A percentile compares a stretch with the other conserved stretches of the same genome.
These are phyloP conservation scores for Diadema setosum DNA, from an alignment of 35 echinoderm and acorn worm genomes.

Conservation along the genomic window DNA sequence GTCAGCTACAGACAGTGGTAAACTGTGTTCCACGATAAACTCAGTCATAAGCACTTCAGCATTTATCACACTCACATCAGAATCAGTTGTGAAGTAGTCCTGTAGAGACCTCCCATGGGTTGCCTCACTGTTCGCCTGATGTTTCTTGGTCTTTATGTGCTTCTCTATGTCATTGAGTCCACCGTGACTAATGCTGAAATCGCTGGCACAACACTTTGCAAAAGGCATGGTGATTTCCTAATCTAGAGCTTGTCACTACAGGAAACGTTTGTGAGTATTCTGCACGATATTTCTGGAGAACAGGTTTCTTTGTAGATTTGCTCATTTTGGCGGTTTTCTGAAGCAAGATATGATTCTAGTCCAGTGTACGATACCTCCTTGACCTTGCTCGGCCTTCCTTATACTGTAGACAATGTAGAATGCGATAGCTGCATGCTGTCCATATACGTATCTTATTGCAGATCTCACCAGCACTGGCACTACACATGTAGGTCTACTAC, in stretches of 20 bases:
- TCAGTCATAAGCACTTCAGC: constrained; percentile 39
- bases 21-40: constrained; percentile 58
- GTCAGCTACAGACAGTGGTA: constrained; percentile 30
- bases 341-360: too few relatives aligned
- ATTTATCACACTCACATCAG: neutral
- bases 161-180: neutral
- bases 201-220: neutral
- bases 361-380: too few relatives aligned
- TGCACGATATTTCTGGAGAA: neutral
- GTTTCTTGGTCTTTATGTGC: constrained; percentile 1
- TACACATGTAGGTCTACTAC: too few relatives aligned
- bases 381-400: too few relatives aligned
- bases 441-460: too few relatives aligned
- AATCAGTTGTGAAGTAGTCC: neutral
- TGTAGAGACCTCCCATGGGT: neutral
- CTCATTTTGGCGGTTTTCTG: too few relatives aligned
- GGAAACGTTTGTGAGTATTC: neutral
- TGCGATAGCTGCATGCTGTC: too few relatives aligned
- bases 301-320: neutral
- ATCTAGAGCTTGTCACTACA: neutral
- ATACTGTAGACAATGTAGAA: too few relatives aligned
- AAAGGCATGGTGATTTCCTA: neutral
- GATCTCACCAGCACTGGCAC: too few relatives aligned
- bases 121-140: neutral
- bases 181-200: neutral